phyloP scores from a whole-genome alignment of 2,797 vertebrate genomes.

The Tragelaphus oryx region DNA sequence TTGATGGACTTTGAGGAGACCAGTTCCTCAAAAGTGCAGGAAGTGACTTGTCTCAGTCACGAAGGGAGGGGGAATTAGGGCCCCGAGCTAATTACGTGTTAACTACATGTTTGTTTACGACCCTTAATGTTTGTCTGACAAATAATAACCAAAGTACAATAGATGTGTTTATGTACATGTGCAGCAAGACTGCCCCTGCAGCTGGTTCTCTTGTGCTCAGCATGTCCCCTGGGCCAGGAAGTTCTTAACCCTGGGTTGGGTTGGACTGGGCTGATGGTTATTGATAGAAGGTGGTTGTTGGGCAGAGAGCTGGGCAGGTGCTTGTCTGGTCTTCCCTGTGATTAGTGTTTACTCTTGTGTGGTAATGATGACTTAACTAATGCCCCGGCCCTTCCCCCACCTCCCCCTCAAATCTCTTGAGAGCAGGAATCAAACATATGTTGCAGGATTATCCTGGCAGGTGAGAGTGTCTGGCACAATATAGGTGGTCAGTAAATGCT shows the following conservation, averaged over 20 bases:
- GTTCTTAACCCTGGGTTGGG: neutral
- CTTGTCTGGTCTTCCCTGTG: neutral
- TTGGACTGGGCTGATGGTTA: neutral
- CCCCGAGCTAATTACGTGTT: neutral
- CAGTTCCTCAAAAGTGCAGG: neutral
- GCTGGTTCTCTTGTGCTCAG: neutral
- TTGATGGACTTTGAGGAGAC: neutral
- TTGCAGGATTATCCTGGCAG: neutral
- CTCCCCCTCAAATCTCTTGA: neutral
- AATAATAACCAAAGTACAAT: neutral
- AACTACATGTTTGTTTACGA: neutral
- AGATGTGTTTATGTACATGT: neutral
- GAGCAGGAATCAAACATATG: neutral
- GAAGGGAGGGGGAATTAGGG: neutral
- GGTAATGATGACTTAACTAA: neutral
- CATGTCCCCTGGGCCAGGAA: neutral
- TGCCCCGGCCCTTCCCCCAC: accelerated
- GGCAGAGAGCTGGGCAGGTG: neutral
- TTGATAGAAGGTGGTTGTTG: neutral
- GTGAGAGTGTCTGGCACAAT: neutral
- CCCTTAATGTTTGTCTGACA: neutral
- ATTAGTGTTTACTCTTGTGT: neutral
- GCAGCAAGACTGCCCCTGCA: neutral
- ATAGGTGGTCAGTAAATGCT: neutral
- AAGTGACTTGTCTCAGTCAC: neutral